A percentile compares a stretch with the other conserved stretches of the same genome.
These are phyloP conservation scores for Acanthurus lineatus DNA, from an alignment of 2,797 vertebrate genomes.

Conservation along the genomic window DNA sequence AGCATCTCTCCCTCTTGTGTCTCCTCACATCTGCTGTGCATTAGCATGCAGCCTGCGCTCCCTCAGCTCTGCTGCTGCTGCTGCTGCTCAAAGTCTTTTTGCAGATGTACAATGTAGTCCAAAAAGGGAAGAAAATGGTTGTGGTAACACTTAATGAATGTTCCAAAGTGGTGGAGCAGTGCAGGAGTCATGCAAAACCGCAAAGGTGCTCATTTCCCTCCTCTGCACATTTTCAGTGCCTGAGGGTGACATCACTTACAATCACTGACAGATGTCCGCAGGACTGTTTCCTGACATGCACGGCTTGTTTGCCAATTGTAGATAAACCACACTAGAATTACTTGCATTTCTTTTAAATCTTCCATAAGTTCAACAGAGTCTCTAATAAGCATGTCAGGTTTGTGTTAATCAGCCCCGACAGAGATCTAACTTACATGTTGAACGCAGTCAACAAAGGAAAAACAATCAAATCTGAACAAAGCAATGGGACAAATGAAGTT, in stretches of 20 bases:
- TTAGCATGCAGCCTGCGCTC: constrained; percentile 75
- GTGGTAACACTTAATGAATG: constrained; percentile 62
- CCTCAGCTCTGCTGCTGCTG: constrained; percentile 56
- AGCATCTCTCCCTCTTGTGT: constrained; percentile 60
- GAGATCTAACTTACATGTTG: constrained; percentile 15
- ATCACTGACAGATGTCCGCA: constrained; percentile 71
- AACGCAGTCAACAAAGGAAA: constrained; percentile 7
- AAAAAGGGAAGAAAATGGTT: background rate
- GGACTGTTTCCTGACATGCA: constrained; percentile 49
- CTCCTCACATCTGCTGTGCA: constrained; percentile 80
- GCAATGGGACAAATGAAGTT: background rate
- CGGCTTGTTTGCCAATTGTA: constrained; percentile 23
- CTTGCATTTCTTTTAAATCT: constrained; percentile 23
- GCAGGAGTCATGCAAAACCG: constrained; percentile 33
- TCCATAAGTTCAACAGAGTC: constrained; percentile 8
- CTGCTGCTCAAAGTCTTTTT: constrained; percentile 73
- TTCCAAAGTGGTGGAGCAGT: constrained; percentile 51
- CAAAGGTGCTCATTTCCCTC: constrained; percentile 54
- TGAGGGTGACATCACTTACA: constrained; percentile 73
- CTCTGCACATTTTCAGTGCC: constrained; percentile 51
- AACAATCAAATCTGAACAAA: background rate
- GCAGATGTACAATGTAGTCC: constrained; percentile 71
- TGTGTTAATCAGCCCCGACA: constrained; percentile 3
- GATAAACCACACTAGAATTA: constrained; percentile 42
- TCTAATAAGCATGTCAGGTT: constrained; percentile 4